These are phyloP conservation scores for Acanthosepion pharaonis DNA, from an alignment of 2,888 invertebrate genomes.

Conservation along the genomic window DNA sequence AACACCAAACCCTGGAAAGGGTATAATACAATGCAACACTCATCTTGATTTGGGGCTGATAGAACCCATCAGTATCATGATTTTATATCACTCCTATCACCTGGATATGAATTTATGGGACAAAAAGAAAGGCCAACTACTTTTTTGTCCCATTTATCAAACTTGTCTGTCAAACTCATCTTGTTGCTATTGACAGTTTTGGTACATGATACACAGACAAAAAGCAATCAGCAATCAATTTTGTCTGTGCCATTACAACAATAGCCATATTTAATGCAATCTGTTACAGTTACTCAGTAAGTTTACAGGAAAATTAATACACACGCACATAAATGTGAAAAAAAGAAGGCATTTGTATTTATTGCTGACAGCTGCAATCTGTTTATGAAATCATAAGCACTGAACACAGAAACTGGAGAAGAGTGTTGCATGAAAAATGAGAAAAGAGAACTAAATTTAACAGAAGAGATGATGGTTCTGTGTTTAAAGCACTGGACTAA, in stretches of 20 bases:
- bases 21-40: too few relatives aligned
- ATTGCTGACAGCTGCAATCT: not conserved
- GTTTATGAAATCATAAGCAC: not conserved
- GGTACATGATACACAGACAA: not conserved
- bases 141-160: not conserved
- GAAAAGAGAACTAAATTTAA: not conserved
- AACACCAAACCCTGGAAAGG: too few relatives aligned
- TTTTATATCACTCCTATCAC: not conserved
- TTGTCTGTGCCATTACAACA: not conserved
- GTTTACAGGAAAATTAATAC: not conserved
- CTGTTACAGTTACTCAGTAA: not conserved
- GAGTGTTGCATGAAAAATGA: not conserved
- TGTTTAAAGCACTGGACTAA: not conserved
- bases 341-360: not conserved
- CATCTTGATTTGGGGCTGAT: too few relatives aligned
- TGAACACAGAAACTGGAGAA: not conserved
- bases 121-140: too few relatives aligned
- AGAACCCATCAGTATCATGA: not conserved
- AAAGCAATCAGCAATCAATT: not conserved
- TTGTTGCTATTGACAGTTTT: not conserved
- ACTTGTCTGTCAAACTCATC: not conserved
- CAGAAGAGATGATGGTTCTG: not conserved
- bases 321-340: not conserved
- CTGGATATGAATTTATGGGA: not conserved
- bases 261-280: not conserved